Conservation (phyloP, 2,113 vertebrate genomes). For the Epinephelus fuscoguttatus region DNA sequence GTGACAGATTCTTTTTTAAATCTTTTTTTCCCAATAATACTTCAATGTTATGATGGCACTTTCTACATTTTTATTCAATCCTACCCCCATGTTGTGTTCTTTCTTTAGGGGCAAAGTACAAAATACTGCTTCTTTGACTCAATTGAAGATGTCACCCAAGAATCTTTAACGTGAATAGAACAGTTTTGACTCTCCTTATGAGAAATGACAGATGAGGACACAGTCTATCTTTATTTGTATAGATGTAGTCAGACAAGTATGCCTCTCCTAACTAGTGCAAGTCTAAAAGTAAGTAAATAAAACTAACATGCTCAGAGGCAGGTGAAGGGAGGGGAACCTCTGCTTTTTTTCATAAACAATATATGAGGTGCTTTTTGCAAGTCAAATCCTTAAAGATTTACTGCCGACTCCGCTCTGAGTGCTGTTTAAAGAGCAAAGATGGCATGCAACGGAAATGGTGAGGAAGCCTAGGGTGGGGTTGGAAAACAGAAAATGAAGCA, state of each 20-base stretch:
- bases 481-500: constrained; percentile 76
- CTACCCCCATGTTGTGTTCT: constrained; percentile 79
- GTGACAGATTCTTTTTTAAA: constrained; percentile 92
- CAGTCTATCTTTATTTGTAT: constrained; percentile 94
- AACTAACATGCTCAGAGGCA: constrained; percentile 92
- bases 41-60: constrained; percentile 89
- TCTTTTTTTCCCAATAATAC: constrained; percentile 80
- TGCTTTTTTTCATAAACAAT: constrained; percentile 95
- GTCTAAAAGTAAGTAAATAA: constrained; percentile 91
- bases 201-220: constrained; percentile 97
- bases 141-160: constrained; percentile 96
- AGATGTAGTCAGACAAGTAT: constrained; percentile 95
- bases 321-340: constrained; percentile 62
- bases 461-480: constrained; percentile 38
- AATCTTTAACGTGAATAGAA: constrained; percentile 98
- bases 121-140: constrained; percentile 94
- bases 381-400: constrained; percentile 92
- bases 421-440: constrained; percentile 77
- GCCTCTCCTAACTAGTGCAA: constrained; percentile 93
- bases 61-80: constrained; percentile 90
- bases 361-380: constrained; percentile 98
- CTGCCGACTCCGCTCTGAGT: constrained; percentile 64
- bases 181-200: constrained; percentile 97
- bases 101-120: constrained; percentile 86
- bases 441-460: constrained; percentile 64